Base-by-base conservation (phyloP, 2,888 invertebrate genomes). In the Dicyrtomina minuta region DNA sequence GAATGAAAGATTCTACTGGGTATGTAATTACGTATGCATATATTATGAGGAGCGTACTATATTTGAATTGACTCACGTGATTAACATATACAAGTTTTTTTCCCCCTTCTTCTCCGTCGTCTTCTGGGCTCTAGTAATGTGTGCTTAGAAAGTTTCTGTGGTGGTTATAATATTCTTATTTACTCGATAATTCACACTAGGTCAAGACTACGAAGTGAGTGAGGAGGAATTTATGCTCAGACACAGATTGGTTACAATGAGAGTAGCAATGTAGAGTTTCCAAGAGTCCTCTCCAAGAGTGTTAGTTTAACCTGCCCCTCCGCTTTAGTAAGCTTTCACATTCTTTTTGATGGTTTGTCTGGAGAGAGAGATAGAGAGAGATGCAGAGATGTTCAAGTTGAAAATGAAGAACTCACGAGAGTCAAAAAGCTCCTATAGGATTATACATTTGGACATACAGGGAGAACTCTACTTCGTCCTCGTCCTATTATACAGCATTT, bases 171-270 rank as follows among this genome's bases (percentile, higher is more conserved):
- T 22, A 59, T 65, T 46, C 44, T 51, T 74, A 74, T 74, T 74
- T 74, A 72, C 74, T 72, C 66, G 72, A 69, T 69, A 74, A 74
- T 74, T 74, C 72, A 72, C 74, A 74, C 74, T 72, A 72, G 60
- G 66, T 70, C 70, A 69, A 66, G 51, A 53, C 58, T 27, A 56
- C 58, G 41, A 51, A 51, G 12, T n/a, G 26, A 44, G 10, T 60
- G 39, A 27, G 49, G 3, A 27, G 56, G 60, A 67, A 67, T 56
- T 66, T 58, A 55, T 58, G 66, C 55, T 20, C 56, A 43, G 44
- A 26, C 66, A 56, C 51, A 41, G 41, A 17, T 12, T n/a, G n/a
- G 17, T 24, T 20, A 17, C 46, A n/a, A 46, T 46, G 12, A 46
- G 46, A n/a, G 46, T 46, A 46, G 46, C 17, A 13, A 26, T 17